Evolutionary conservation across 2,888 invertebrate species (phyloP).

Genomic region (Acanthosepion pharaonis): DNA sequence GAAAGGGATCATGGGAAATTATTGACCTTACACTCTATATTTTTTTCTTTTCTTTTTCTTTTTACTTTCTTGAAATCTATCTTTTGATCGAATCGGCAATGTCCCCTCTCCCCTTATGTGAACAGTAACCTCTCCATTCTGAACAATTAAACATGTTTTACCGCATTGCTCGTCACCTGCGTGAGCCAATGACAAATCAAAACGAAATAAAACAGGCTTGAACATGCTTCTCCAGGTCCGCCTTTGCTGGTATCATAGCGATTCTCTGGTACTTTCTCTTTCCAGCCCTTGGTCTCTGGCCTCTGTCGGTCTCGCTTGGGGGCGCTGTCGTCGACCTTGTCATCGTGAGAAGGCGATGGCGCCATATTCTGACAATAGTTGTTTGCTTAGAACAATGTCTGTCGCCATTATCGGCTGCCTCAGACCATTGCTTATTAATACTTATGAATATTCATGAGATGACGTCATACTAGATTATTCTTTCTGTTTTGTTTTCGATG

Average conservation of each 20-base stretch:
- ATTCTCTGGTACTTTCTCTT: background rate
- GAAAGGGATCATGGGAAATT: too few species aligned
- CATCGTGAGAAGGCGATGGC: background rate
- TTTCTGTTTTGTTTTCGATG: background rate
- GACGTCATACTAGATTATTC: background rate
- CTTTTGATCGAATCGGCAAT: too few species aligned
- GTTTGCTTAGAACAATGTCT: constrained; percentile 20
- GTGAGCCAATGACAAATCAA: background rate
- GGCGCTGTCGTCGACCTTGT: constrained; percentile 5
- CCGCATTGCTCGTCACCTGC: too few species aligned
- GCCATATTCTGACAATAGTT: constrained; percentile 21
- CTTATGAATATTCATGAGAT: background rate
- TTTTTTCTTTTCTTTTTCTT: too few species aligned
- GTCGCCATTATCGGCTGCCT: background rate
- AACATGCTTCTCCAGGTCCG: background rate
- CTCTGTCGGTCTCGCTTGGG: constrained; percentile 23
- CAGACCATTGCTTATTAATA: background rate
- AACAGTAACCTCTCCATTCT: too few species aligned
- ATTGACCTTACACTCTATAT: too few species aligned
- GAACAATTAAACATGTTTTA: too few species aligned
- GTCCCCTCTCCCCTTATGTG: too few species aligned
- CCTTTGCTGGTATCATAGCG: background rate
- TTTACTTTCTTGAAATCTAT: too few species aligned
- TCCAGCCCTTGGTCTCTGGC: background rate
- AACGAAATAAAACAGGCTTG: background rate